Base-by-base conservation (phyloP, 2,113 vertebrate genomes). In the Cynocephalus volans region DNA sequence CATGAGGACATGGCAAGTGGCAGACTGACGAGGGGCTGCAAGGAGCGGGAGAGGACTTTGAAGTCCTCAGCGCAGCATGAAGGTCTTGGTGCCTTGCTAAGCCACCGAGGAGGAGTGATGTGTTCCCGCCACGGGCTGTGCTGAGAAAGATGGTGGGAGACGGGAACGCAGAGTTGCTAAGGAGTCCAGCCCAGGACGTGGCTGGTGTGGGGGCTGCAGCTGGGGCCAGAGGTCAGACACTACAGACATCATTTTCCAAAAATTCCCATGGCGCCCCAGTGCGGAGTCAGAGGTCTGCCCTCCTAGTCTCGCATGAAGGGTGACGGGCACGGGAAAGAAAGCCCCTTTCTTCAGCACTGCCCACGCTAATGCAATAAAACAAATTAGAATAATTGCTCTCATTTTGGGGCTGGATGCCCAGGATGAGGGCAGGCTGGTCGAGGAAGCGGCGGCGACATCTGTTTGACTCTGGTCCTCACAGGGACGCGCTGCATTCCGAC, bases 341-440 rank as follows among this genome's bases (percentile, higher is more conserved):
- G 98, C 75, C 76, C 96, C 95, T 98, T 98, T 98, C 98, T 98
- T 98, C 89, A 86, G 92, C 96, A 88, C 98, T 92, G 91, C 98
- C 98, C 98, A 97, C 88, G 81, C 97, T 98, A 97, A 98, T 97
- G 98, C 96, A 96, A 98, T 98, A 97, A 98, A 98, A 97, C 98
- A 95, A 98, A 98, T 98, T 97, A 98, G 98, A 97, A 96, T 97
- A 98, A 98, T 98, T 96, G 97, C 95, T 85, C 97, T 97, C 96
- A 52, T 96, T 97, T 73, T 93, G 84, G 98, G 95, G 96, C 69
- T 85, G 21, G 93, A 88, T 94, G 96, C 95, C 93, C 82, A 92
- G 97, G 97, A 96, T 65, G 31, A 86, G 97, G 97, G 97, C 93
- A 96, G 17, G 90, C 97, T 91, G 87, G 88, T 97, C 97, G 94